Conservation (phyloP, 2,888 invertebrate species). For the Stenchaetothrips biformis region DNA sequence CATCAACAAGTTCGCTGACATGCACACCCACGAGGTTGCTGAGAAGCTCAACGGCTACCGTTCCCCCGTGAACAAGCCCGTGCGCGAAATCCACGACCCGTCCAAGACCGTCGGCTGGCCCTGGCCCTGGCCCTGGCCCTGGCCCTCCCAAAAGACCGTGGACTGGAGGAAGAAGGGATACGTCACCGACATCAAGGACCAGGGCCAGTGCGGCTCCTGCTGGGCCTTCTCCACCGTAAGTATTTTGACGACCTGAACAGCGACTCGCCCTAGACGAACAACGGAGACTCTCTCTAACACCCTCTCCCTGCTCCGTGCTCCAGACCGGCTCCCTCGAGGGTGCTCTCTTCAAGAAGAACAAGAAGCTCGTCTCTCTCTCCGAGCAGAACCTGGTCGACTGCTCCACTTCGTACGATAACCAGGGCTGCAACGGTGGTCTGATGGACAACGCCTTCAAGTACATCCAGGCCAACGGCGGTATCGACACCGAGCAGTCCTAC, state of each 20-base stretch:
- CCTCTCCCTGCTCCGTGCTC: constrained; percentile 33
- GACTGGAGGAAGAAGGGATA: constrained; percentile 73
- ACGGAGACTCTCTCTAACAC: not conserved
- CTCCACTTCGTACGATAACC: constrained; percentile 50
- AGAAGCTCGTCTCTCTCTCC: constrained; percentile 50
- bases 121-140: constrained; percentile 14
- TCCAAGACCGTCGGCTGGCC: not conserved
- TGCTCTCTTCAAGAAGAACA: constrained; percentile 50
- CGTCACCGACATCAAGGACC: constrained; percentile 83
- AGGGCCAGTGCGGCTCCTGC: constrained; percentile 66
- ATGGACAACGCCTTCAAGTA: constrained; percentile 52
- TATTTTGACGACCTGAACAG: constrained; percentile 37
- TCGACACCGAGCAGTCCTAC: constrained; percentile 54
- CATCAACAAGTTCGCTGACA: constrained; percentile 79
- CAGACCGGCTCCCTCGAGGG: constrained; percentile 57
- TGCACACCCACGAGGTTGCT: constrained; percentile 75
- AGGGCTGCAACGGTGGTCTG: constrained; percentile 53
- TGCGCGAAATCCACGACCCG: constrained; percentile 52
- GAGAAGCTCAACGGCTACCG: constrained; percentile 53
- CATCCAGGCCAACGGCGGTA: constrained; percentile 50
- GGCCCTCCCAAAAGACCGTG: constrained; percentile 17
- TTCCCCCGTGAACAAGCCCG: constrained; percentile 60
- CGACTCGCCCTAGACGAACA: not conserved
- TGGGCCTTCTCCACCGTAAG: constrained; percentile 84
- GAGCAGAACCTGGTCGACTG: constrained; percentile 57